Conservation (phyloP, 2,797 vertebrate species). For the Carduelis carduelis region DNA sequence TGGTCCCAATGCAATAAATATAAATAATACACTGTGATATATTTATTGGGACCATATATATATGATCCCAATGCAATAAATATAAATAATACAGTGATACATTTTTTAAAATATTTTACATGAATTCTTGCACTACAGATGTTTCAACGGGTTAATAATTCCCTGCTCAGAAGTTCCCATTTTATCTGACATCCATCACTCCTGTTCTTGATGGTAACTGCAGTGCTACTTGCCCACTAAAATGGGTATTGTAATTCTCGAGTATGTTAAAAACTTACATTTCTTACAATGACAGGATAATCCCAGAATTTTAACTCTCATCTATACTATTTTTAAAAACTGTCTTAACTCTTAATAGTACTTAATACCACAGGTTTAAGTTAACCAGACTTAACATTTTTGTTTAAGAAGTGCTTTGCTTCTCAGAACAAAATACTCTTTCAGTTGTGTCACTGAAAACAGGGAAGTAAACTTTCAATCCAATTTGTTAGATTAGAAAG, state of each 20-base stretch:
- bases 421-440: neutral
- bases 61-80: no score
- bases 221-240: neutral
- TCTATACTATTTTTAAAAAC: neutral
- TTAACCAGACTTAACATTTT: neutral
- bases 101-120: neutral
- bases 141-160: neutral
- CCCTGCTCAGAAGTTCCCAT: neutral
- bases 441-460: neutral
- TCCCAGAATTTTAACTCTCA: neutral
- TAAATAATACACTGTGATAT: neutral
- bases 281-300: neutral
- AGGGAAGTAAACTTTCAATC: neutral
- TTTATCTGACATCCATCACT: neutral
- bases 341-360: neutral
- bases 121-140: neutral
- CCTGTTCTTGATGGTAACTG: neutral
- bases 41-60: no score
- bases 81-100: neutral
- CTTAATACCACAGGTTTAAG: neutral
- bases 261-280: fast-evolving
- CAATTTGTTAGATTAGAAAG: neutral
- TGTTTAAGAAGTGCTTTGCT: neutral
- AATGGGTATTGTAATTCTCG: neutral
- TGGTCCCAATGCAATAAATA: neutral